phyloP scores from a whole-genome alignment of 1,140 invertebrate genomes.

The Telenomus remus region DNA sequence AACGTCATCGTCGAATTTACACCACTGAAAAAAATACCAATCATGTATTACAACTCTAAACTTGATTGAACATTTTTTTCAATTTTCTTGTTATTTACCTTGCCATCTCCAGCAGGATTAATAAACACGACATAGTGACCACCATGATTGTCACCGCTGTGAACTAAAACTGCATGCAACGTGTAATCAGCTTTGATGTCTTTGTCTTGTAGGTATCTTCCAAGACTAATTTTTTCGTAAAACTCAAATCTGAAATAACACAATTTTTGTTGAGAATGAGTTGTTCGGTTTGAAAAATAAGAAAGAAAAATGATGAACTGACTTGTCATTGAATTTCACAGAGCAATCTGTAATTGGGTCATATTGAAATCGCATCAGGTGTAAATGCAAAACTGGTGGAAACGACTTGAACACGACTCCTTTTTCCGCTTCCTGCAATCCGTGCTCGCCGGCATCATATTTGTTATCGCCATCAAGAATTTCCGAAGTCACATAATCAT shows the following conservation, averaged over 20 bases:
- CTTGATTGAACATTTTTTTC: background rate
- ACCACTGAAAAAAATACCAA: conserved; percentile 87
- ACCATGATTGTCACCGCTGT: conserved; percentile 99
- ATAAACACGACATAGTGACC: conserved; percentile 99
- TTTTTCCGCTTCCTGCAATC: conserved; percentile 98
- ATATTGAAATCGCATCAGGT: conserved; percentile 99
- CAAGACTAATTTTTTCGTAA: conserved; percentile 91
- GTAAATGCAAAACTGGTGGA: conserved; percentile 97
- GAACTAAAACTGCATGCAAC: conserved; percentile 99
- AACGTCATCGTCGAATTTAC: conserved; percentile 99
- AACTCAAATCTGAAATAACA: conserved; percentile 90
- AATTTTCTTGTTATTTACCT: conserved; percentile 71
- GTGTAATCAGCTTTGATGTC: conserved; percentile 92
- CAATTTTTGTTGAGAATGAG: background rate
- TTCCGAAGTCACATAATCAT: conserved; percentile 97
- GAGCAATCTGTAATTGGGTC: conserved; percentile 97
- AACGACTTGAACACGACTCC: conserved; percentile 98
- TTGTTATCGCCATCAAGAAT: conserved; percentile 99
- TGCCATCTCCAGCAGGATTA: conserved; percentile 95
- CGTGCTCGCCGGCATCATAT: conserved; percentile 98
- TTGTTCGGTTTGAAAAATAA: background rate
- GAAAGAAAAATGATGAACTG: conserved; percentile 59
- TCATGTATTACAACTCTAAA: background rate
- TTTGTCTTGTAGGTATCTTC: conserved; percentile 90
- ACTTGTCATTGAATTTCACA: conserved; percentile 99